Percentiles rank a stretch among this genome's conserved stretches.
Conservation (phyloP, 1,140 invertebrate species). For the Nilaparvata lugens region DNA sequence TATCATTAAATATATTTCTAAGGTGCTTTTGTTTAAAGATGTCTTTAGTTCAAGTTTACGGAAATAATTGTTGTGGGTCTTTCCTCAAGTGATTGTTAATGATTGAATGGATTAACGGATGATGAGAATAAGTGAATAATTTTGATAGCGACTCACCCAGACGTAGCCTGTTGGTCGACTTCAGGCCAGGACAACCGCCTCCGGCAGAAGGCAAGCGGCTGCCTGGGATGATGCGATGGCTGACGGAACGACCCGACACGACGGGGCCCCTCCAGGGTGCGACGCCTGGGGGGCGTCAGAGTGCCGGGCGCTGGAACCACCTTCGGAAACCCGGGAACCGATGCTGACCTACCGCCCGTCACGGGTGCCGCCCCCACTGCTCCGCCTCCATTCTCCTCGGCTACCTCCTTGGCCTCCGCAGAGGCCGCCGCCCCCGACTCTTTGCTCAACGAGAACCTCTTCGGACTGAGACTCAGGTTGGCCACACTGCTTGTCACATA, state of each 20-base stretch:
- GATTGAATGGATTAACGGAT: too few species aligned
- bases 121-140: too few species aligned
- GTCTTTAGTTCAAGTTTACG: too few species aligned
- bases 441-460: conserved; percentile 59
- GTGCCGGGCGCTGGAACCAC: conserved; percentile 54
- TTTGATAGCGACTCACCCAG: conserved; percentile 47
- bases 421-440: conserved; percentile 43
- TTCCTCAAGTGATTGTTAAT: too few species aligned
- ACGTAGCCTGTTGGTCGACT: conserved; percentile 66
- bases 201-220: conserved; percentile 55
- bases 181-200: conserved; percentile 69
- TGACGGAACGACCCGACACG: conserved; percentile 40
- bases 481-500: conserved; percentile 70
- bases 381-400: conserved; percentile 21
- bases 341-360: conserved; percentile 27
- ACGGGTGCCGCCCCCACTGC: conserved; percentile 25
- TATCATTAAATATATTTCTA: too few species aligned
- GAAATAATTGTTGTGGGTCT: too few species aligned
- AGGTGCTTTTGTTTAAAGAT: too few species aligned
- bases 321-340: conserved; percentile 43
- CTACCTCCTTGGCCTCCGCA: conserved; percentile 26
- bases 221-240: conserved; percentile 37
- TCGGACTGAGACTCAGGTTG: conserved; percentile 62
- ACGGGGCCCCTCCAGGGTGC: conserved; percentile 32
- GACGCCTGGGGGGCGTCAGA: conserved; percentile 39